Evolutionary conservation across 2,888 invertebrate genomes (phyloP).

Genomic region (Nematopogon swammerdamellus): DNA sequence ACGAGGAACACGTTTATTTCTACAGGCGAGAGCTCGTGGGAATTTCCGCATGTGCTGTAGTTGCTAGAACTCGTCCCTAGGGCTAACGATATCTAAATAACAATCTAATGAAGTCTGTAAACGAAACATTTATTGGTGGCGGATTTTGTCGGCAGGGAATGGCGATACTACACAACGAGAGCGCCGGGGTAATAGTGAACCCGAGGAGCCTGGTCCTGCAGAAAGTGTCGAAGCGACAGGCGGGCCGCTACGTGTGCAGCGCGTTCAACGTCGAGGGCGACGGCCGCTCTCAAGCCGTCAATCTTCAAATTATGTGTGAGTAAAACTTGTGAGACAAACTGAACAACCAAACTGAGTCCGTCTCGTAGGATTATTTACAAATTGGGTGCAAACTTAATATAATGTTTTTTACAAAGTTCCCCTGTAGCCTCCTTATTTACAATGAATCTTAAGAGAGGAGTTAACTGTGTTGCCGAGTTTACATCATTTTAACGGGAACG

Average conservation of each 20-base stretch:
- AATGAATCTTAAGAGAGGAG: too few relatives aligned
- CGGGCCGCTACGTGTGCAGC: slow-evolving; percentile 85
- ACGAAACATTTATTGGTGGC: too few relatives aligned
- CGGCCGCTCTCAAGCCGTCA: slow-evolving; percentile 76
- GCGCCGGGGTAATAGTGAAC: slow-evolving; percentile 84
- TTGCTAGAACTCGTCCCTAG: too few relatives aligned
- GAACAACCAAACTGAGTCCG: slow-evolving; percentile 6
- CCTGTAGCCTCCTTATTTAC: too few relatives aligned
- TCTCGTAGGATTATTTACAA: slow-evolving; percentile 13
- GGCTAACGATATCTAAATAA: too few relatives aligned
- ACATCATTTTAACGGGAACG: too few relatives aligned
- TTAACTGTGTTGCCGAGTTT: too few relatives aligned
- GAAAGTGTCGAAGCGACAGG: slow-evolving; percentile 73
- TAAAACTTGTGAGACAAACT: too few relatives aligned
- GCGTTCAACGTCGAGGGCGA: slow-evolving; percentile 92
- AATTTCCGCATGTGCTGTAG: too few relatives aligned
- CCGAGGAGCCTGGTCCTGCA: slow-evolving; percentile 79
- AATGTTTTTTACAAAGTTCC: neutral
- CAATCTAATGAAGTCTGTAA: too few relatives aligned
- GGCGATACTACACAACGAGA: slow-evolving; percentile 80
- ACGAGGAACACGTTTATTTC: neutral
- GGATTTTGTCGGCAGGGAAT: slow-evolving; percentile 66
- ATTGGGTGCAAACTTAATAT: slow-evolving; percentile 10
- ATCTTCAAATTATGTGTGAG: slow-evolving; percentile 90
- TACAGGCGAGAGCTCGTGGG: neutral